A percentile compares a stretch with the other conserved stretches of the same genome.
Evolutionary conservation across 2,888 invertebrate genomes (phyloP).

Genomic region (Doris montereyensis): DNA sequence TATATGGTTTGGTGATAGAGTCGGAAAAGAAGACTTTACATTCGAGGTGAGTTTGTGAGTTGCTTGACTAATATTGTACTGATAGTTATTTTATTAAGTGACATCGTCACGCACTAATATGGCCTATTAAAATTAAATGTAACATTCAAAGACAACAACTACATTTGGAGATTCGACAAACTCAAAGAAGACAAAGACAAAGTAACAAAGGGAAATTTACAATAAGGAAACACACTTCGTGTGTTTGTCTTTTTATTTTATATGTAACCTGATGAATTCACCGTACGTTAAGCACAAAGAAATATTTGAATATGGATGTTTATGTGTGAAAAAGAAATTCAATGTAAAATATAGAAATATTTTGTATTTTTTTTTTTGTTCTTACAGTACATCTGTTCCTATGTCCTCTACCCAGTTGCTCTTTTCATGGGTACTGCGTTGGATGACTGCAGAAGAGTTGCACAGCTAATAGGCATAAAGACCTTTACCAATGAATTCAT

Average conservation of each 20-base stretch:
- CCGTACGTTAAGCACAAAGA: conserved; percentile 1
- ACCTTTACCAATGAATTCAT: conserved; percentile 94
- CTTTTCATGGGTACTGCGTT: conserved; percentile 83
- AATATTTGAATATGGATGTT: not conserved
- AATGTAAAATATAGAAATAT: not conserved
- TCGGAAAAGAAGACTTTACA: conserved; percentile 79
- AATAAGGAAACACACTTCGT: too few species aligned
- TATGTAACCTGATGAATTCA: too few species aligned
- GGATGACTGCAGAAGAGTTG: conserved; percentile 83
- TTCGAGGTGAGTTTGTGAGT: conserved; percentile 77
- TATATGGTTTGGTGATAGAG: conserved; percentile 75
- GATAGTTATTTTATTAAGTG: too few species aligned
- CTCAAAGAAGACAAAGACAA: too few species aligned
- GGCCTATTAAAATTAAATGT: too few species aligned
- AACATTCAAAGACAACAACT: too few species aligned
- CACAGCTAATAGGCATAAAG: conserved; percentile 88
- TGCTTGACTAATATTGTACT: too few species aligned
- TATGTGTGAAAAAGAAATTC: not conserved
- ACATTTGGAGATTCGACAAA: too few species aligned
- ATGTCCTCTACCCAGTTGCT: conserved; percentile 90
- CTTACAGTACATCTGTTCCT: conserved; percentile 79
- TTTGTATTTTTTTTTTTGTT: not conserved
- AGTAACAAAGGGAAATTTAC: too few species aligned
- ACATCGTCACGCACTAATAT: too few species aligned
- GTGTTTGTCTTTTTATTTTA: too few species aligned